Base-by-base conservation (phyloP, 2,888 invertebrate species). In the Conistra vaccinii region DNA sequence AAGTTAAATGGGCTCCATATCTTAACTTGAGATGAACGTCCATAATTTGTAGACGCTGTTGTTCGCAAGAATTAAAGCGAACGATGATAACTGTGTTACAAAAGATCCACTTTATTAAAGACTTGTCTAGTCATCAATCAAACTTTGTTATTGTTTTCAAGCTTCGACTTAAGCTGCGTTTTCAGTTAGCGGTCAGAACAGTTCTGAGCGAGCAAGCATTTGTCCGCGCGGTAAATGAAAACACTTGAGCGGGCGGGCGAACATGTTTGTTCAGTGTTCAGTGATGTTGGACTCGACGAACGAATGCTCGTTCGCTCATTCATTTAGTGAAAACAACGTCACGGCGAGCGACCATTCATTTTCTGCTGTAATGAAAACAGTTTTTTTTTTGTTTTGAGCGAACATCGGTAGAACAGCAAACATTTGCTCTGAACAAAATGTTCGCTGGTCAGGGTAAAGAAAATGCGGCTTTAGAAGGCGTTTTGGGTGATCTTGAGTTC, bases 61-160 rank as follows among this genome's bases (percentile, higher is more conserved):
- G 69, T 81, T 82, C 60, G 14, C 17, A 45, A 69, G 67, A 81
- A 68, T 73, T 68, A 73, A 68, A 23, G 78, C 53, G 73, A 42
- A 58, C 32, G 61, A 65, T 80, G 63, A 84, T 73, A 72, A 81
- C 69, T 67, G 63, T 45, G 58, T 42, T 86, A 85, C 87, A 85
- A 85, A 81, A 85, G 85, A 75, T 76, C 77, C 80, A 82, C 71
- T 86, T 80, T 77, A 87, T 85, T 75, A 68, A 68, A 70, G 58
- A 75, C 73, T 76, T 80, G 74, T 85, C 71, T 72, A 48, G 35
- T 73, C 83, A 85, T 85, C 78, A 83, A 80, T 85, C 87, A 86
- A 62, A 80, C n/a, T 68, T 82, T 69, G 63, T 69, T 80, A 68
- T 80, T 86, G 75, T 82, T 80, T 48, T 53, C 57, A 48, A 48